Conservation (phyloP, 2,888 invertebrate genomes). For the Ceramica pisi region DNA sequence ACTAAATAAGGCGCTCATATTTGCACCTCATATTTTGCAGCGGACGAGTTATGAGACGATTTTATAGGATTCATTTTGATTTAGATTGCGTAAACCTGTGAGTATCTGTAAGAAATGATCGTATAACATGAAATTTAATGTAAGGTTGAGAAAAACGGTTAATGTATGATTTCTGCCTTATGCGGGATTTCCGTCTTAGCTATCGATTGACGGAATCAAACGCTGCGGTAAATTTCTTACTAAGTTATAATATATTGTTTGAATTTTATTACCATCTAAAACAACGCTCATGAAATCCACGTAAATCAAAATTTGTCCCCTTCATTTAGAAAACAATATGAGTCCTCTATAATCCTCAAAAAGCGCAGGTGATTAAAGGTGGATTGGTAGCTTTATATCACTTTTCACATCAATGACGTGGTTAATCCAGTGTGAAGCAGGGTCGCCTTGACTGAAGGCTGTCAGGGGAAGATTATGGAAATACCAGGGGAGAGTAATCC, state of each 20-base stretch:
- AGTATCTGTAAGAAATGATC: constrained; percentile 46
- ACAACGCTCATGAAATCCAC: constrained; percentile 14
- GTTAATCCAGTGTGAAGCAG: constrained; percentile 77
- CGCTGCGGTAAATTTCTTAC: neutral
- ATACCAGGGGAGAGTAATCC: constrained; percentile 76
- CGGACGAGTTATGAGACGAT: constrained; percentile 69
- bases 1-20: constrained; percentile 86
- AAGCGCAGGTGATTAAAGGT: constrained; percentile 76
- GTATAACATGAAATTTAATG: constrained; percentile 59
- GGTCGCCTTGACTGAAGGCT: constrained; percentile 79
- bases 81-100: constrained; percentile 68
- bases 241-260: neutral
- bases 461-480: constrained; percentile 78
- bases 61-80: constrained; percentile 77
- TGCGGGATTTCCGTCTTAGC: constrained; percentile 16
- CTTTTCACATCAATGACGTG: constrained; percentile 82
- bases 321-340: constrained; percentile 62
- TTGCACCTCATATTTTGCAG: constrained; percentile 84
- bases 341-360: constrained; percentile 69
- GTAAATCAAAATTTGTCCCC: constrained; percentile 33
- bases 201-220: constrained; percentile 13
- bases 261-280: neutral
- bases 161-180: constrained; percentile 42
- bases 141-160: constrained; percentile 44
- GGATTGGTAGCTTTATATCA: constrained; percentile 75